Evolutionary conservation across 2,888 invertebrate species (phyloP), one percentile per base, ranked within the genome.

Genomic region (Opisthograptis luteolata): DNA sequence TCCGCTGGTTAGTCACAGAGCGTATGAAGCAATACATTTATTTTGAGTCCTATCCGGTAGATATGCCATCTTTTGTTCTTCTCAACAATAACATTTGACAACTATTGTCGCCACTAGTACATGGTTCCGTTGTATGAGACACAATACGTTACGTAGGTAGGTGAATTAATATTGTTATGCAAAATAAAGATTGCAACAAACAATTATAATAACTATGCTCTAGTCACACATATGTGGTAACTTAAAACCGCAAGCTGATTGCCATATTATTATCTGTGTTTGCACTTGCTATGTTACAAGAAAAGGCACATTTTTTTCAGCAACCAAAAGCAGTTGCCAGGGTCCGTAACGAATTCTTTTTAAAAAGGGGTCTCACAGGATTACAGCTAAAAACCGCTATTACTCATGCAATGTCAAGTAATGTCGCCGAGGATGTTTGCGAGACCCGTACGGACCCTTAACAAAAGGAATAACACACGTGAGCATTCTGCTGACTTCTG

Each of bases 391-490:
- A 22, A 44, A 28, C 34, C 28, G 39, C 28, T 43, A 72, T 70
- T 70, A 73, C 69, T 77, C 71, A 73, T 71, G 72, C 52, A 44
- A 49, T 27, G 32, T 43, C 32, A 67, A 74, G 76, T 70, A 75
- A 70, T 71, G 73, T 63, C 58, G 51, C 64, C 55, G 62, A 64
- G 63, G 68, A 59, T 61, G 60, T 69, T 69, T 61, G 64, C 66
- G 59, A 60, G 60, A 58, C 71, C 58, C 66, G 60, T 66, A 49
- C 60, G 57, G 59, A 55, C 52, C 54, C 59, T 47, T 67, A 70
- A 84, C 79, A 84, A 84, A 80, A 81, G 75, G 62, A 73, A 73
- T 68, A 56, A 74, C 72, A 71, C 81, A 78, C 80, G 77, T 77
- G 76, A 73, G 59, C 69, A 69, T 73, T 79, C 76, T 60, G 70